A percentile compares a stretch with the other conserved stretches of the same genome.
Conservation (phyloP, 2,888 invertebrate genomes). For the Drosophila nigricruria region DNA sequence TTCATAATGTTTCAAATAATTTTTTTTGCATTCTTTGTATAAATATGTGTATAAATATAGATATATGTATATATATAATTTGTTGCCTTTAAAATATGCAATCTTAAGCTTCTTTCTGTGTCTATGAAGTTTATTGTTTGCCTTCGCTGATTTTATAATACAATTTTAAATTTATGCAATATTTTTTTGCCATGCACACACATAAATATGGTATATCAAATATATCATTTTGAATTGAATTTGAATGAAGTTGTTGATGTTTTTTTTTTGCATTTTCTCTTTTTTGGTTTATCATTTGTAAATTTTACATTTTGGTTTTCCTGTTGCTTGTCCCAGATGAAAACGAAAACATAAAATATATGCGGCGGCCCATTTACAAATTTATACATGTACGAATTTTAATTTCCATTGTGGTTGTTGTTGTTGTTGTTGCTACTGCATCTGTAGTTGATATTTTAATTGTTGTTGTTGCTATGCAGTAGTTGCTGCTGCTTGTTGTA, state of each 20-base stretch:
- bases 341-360: slow-evolving; percentile 50
- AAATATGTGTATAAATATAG: slow-evolving; percentile 30
- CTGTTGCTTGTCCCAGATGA: slow-evolving; percentile 45
- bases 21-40: slow-evolving; percentile 21
- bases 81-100: slow-evolving; percentile 12
- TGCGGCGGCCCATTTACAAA: slow-evolving; percentile 51
- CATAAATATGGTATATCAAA: slow-evolving; percentile 45
- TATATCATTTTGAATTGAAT: slow-evolving; percentile 41
- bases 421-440: slow-evolving; percentile 28
- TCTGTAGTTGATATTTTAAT: slow-evolving; percentile 24
- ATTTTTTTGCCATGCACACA: slow-evolving; percentile 33
- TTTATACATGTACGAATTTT: slow-evolving; percentile 26
- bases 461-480: slow-evolving; percentile 16
- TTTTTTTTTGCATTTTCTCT: slow-evolving; percentile 8
- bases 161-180: slow-evolving; percentile 57
- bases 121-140: slow-evolving; percentile 30
- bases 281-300: slow-evolving; percentile 28
- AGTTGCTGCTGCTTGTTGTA: slow-evolving; percentile 6
- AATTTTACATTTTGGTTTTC: slow-evolving; percentile 50
- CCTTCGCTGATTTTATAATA: slow-evolving; percentile 42
- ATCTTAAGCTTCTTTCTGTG: slow-evolving; percentile 15
- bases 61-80: slow-evolving; percentile 2
- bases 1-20: slow-evolving; percentile 34
- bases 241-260: slow-evolving; percentile 6
- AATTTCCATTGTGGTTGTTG: slow-evolving; percentile 14